Conservation (phyloP, 2,888 invertebrate species). For the Phlogophora meticulosa region DNA sequence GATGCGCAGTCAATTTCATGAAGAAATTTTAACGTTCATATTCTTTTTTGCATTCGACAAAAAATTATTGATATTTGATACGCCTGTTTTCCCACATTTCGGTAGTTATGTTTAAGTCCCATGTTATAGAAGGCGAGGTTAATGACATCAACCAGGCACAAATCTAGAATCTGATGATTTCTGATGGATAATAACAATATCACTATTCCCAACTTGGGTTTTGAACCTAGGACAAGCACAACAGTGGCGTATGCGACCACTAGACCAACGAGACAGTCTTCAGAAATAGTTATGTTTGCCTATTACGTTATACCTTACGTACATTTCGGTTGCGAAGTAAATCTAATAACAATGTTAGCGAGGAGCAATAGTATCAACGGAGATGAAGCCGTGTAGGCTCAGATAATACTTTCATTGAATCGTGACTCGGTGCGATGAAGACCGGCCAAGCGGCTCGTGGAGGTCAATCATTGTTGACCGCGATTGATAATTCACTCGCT, state of each 20-base stretch:
- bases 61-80: background rate
- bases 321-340: background rate
- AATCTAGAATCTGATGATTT: no score
- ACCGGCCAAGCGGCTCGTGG: slow-evolving; percentile 33
- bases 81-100: no score
- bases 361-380: slow-evolving; percentile 10
- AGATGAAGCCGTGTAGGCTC: slow-evolving; percentile 27
- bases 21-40: slow-evolving; percentile 10
- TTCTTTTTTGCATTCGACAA: slow-evolving; percentile 3
- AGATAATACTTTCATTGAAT: slow-evolving; percentile 64
- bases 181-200: no score
- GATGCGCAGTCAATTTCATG: slow-evolving; percentile 35
- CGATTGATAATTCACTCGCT: slow-evolving; percentile 63
- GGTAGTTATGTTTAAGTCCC: no score
- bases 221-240: no score
- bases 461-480: slow-evolving; percentile 64
- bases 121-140: no score
- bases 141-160: no score
- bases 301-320: background rate
- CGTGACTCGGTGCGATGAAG: slow-evolving; percentile 56
- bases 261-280: background rate
- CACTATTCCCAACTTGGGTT: no score
- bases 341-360: background rate
- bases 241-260: no score
- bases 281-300: background rate